Percentiles rank a stretch among this genome's conserved stretches.
These are phyloP conservation scores for Stictocephala bisonia DNA, from an alignment of 2,888 invertebrate genomes.

Conservation along the genomic window DNA sequence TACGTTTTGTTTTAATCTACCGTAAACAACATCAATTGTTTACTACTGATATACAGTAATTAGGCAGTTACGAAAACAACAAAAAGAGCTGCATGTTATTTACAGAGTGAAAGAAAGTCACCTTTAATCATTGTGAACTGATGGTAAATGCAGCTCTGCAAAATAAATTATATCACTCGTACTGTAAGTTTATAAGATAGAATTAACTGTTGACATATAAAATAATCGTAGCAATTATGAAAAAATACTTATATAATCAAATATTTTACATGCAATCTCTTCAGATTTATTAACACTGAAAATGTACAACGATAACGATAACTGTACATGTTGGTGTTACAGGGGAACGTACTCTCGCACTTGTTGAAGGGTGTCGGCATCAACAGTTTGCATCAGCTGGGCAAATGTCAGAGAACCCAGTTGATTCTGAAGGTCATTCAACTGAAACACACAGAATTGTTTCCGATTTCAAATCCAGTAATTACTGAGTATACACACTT, in stretches of 20 bases:
- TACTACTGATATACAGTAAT: no score
- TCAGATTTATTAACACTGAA: conserved; percentile 28
- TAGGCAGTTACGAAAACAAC: no score
- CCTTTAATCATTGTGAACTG: no score
- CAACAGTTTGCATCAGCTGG: conserved; percentile 77
- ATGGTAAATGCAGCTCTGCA: no score
- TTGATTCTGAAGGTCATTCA: conserved; percentile 76
- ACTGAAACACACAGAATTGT: conserved; percentile 66
- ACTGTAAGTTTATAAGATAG: no score
- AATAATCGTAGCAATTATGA: no score
- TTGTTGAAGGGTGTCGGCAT: conserved; percentile 69
- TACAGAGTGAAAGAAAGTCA: no score
- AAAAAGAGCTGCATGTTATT: no score
- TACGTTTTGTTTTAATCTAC: no score
- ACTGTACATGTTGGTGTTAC: conserved; percentile 31
- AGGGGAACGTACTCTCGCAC: conserved; percentile 49
- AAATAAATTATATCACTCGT: no score
- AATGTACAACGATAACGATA: conserved; percentile 6
- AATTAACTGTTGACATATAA: no score
- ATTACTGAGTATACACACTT: background rate
- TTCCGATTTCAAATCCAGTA: background rate
- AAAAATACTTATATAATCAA: conserved; percentile 29
- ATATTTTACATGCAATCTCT: conserved; percentile 32
- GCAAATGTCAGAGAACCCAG: conserved; percentile 83
- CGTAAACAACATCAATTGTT: no score